Conservation (phyloP, 2,888 invertebrate species). For the Amblyjoppa fuscipennis region DNA sequence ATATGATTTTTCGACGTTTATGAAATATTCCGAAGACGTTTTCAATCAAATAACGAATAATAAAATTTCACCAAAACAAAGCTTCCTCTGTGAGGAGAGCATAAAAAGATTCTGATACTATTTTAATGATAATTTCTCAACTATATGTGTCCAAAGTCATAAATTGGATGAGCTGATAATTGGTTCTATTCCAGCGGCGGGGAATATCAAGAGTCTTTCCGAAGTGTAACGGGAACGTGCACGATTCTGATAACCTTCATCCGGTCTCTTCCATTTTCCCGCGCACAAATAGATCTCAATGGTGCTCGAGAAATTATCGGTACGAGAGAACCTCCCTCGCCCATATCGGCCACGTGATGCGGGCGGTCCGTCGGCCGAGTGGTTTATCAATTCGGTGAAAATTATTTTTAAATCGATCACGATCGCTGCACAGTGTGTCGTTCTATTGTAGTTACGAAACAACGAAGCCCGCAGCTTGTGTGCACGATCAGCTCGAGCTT, state of each 20-base stretch:
- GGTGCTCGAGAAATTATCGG: slow-evolving; percentile 63
- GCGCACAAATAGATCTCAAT: slow-evolving; percentile 62
- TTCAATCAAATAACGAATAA: too few species aligned
- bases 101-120: too few species aligned
- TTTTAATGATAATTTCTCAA: not conserved
- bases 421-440: not conserved
- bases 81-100: too few species aligned
- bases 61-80: too few species aligned
- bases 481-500: slow-evolving; percentile 8
- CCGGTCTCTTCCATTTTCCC: slow-evolving; percentile 38
- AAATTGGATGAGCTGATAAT: not conserved
- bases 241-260: slow-evolving; percentile 60
- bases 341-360: slow-evolving; percentile 48
- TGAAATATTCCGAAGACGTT: too few species aligned
- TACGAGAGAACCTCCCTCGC: slow-evolving; percentile 40
- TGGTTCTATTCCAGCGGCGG: slow-evolving; percentile 4
- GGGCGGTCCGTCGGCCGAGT: slow-evolving; percentile 42
- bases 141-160: not conserved
- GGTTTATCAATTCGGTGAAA: slow-evolving; percentile 22
- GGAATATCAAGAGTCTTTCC: not conserved
- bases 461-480: slow-evolving; percentile 1
- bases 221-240: slow-evolving; percentile 24
- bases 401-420: slow-evolving; percentile 9
- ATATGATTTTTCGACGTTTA: too few species aligned
- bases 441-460: slow-evolving; percentile 1